Evolutionary conservation across 2,888 invertebrate genomes (phyloP).

Genomic region (Macrosoma leucophasiata): DNA sequence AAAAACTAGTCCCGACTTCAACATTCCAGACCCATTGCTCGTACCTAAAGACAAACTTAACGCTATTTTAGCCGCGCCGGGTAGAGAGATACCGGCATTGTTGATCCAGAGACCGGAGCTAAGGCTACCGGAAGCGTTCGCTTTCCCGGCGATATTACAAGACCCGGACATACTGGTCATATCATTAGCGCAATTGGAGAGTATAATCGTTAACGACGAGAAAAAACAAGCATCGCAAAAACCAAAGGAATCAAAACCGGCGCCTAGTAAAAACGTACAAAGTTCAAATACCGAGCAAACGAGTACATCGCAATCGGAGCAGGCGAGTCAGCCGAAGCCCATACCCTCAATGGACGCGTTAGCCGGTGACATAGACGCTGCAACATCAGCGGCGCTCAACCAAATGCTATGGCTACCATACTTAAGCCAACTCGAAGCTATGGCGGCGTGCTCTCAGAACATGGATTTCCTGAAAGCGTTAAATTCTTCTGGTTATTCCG

Average conservation of each 20-base stretch:
- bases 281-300: slow-evolving; percentile 37
- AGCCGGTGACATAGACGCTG: slow-evolving; percentile 80
- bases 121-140: slow-evolving; percentile 82
- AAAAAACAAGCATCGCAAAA: slow-evolving; percentile 34
- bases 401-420: slow-evolving; percentile 87
- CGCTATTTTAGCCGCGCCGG: slow-evolving; percentile 82
- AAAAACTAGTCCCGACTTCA: slow-evolving; percentile 78
- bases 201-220: slow-evolving; percentile 74
- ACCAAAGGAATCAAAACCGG: slow-evolving; percentile 33
- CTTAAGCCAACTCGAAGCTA: slow-evolving; percentile 76
- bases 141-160: slow-evolving; percentile 81
- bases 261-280: slow-evolving; percentile 31
- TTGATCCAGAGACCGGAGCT: slow-evolving; percentile 83
- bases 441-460: slow-evolving; percentile 74
- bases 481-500: slow-evolving; percentile 64
- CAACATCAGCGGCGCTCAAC: slow-evolving; percentile 80
- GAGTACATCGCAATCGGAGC: too few species aligned
- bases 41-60: slow-evolving; percentile 86
- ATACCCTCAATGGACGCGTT: slow-evolving; percentile 60
- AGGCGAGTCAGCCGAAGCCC: slow-evolving; percentile 46
- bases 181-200: slow-evolving; percentile 83
- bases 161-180: slow-evolving; percentile 88
- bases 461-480: slow-evolving; percentile 77
- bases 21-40: slow-evolving; percentile 87
- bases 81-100: slow-evolving; percentile 84